Percentiles rank a stretch among this genome's conserved stretches.
Conservation (phyloP, 2,888 invertebrate species). For the Sminthurinus aureus region DNA sequence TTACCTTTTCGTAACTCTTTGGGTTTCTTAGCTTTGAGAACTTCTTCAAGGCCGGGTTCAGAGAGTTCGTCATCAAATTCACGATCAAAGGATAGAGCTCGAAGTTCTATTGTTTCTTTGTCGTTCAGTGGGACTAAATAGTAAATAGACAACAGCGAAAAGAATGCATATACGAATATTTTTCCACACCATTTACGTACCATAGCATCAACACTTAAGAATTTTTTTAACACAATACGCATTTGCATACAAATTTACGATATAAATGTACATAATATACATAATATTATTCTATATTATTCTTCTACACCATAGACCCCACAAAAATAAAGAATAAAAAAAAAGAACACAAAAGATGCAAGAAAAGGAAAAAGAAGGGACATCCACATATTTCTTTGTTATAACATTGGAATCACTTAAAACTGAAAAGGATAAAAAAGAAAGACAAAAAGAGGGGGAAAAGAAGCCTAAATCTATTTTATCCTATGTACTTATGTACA, state of each 20-base stretch:
- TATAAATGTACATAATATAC: background rate
- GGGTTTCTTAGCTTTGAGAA: slow-evolving; percentile 70
- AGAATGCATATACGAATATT: slow-evolving; percentile 1
- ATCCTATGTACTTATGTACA: background rate
- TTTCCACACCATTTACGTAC: slow-evolving; percentile 37
- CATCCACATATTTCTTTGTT: background rate
- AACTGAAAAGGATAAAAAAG: too few relatives aligned
- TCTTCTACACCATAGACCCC: slow-evolving; percentile 22
- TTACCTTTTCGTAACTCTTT: slow-evolving; percentile 74
- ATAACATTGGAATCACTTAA: too few relatives aligned
- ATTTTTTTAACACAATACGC: background rate
- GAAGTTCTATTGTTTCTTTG: slow-evolving; percentile 71
- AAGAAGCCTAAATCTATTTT: background rate
- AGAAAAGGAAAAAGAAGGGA: background rate
- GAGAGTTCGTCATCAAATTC: slow-evolving; percentile 70
- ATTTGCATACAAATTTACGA: slow-evolving; percentile 10
- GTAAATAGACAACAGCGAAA: slow-evolving; percentile 30
- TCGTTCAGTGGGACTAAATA: slow-evolving; percentile 71
- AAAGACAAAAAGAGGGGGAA: background rate
- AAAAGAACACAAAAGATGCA: background rate
- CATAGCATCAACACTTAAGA: slow-evolving; percentile 15
- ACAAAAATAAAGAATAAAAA: background rate
- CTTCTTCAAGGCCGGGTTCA: slow-evolving; percentile 73
- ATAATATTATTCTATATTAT: background rate
- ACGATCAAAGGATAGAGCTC: slow-evolving; percentile 71